phyloP scores from a whole-genome alignment of 2,888 invertebrate genomes.

The Clunio marinus region DNA sequence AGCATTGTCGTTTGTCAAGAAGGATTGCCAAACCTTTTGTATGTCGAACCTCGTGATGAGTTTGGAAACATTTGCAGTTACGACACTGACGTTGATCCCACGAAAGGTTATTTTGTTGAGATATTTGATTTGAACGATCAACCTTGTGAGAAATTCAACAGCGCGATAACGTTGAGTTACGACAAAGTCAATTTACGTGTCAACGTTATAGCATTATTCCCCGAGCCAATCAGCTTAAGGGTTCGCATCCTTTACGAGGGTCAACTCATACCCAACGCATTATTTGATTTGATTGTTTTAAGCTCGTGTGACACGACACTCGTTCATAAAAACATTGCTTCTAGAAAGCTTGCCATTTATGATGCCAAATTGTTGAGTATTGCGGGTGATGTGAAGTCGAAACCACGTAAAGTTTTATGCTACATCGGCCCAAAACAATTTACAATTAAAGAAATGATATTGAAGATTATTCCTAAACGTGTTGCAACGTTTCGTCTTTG shows the following conservation, averaged over 20 bases:
- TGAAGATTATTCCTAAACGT: slow-evolving; percentile 89
- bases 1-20: slow-evolving; percentile 81
- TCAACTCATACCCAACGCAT: slow-evolving; percentile 76
- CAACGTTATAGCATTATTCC: slow-evolving; percentile 70
- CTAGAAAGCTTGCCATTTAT: slow-evolving; percentile 80
- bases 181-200: slow-evolving; percentile 76
- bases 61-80: slow-evolving; percentile 80
- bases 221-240: slow-evolving; percentile 74
- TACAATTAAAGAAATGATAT: slow-evolving; percentile 86
- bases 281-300: slow-evolving; percentile 87
- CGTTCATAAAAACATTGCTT: slow-evolving; percentile 81
- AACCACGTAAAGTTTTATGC: slow-evolving; percentile 82
- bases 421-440: slow-evolving; percentile 89
- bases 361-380: slow-evolving; percentile 71
- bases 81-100: slow-evolving; percentile 58
- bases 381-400: slow-evolving; percentile 53
- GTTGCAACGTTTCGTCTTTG: slow-evolving; percentile 87
- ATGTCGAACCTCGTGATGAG: slow-evolving; percentile 86
- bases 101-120: slow-evolving; percentile 62
- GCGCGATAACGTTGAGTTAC: slow-evolving; percentile 63
- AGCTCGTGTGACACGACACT: slow-evolving; percentile 80
- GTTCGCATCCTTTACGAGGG: slow-evolving; percentile 74
- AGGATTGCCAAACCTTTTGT: slow-evolving; percentile 68
- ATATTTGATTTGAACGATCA: slow-evolving; percentile 59
- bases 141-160: slow-evolving; percentile 55